Conservation (phyloP, 2,888 invertebrate genomes). For the Cryptocephalus moraei region DNA sequence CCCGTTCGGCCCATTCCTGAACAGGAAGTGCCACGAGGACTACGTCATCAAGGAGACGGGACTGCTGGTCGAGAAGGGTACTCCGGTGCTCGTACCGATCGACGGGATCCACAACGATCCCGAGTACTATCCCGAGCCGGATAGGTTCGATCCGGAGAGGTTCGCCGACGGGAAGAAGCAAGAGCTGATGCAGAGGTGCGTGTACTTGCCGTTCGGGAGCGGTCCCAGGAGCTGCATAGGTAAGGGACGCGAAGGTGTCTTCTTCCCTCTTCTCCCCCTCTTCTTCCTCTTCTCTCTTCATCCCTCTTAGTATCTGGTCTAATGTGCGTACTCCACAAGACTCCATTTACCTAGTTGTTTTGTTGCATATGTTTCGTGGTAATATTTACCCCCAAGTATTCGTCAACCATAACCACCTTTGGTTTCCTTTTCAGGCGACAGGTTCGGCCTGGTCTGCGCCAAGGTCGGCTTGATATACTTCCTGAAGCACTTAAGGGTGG, state of each 20-base stretch:
- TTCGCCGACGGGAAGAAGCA: conserved; percentile 31
- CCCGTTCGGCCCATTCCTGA: conserved; percentile 32
- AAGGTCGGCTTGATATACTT: conserved; percentile 31
- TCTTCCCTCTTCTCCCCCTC: too few species aligned
- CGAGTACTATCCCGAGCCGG: conserved; percentile 35
- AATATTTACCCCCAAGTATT: too few species aligned
- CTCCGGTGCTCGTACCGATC: conserved; percentile 32
- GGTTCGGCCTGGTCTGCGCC: conserved; percentile 31
- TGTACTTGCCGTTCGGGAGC: conserved; percentile 31
- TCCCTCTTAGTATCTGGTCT: too few species aligned
- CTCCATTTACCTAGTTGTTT: too few species aligned
- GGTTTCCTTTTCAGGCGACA: conserved; percentile 22
- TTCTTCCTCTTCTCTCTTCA: too few species aligned
- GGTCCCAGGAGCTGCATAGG: conserved; percentile 35
- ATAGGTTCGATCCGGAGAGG: conserved; percentile 38
- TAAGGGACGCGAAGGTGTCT: too few species aligned
- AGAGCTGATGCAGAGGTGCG: conserved; percentile 14
- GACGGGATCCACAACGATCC: conserved; percentile 32
- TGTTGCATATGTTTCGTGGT: too few species aligned
- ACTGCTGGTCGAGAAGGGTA: conserved; percentile 33
- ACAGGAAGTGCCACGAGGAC: conserved; percentile 23
- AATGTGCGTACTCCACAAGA: too few species aligned
- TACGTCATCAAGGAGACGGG: conserved; percentile 33
- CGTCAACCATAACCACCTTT: too few species aligned
- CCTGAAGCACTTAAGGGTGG: conserved; percentile 25